Evolutionary conservation across 2,888 invertebrate genomes (phyloP).

Genomic region (Ariolimax columbianus): DNA sequence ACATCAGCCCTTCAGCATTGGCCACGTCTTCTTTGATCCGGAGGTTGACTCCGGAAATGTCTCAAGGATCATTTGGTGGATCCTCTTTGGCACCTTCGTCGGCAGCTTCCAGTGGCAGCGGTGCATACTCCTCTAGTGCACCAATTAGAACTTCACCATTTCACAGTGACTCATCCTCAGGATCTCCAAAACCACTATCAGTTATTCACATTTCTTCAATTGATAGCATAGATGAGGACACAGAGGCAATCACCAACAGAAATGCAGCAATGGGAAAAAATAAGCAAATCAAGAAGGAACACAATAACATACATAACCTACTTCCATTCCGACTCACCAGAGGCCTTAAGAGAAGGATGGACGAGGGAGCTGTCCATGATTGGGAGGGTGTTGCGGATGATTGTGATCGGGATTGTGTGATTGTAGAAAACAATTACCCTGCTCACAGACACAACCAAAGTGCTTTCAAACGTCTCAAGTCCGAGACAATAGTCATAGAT

Average conservation of each 20-base stretch:
- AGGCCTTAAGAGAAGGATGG: constrained; percentile 44
- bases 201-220: constrained; percentile 48
- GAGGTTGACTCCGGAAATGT: constrained; percentile 23
- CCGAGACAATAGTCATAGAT: constrained; percentile 50
- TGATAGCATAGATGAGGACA: constrained; percentile 36
- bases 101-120: constrained; percentile 25
- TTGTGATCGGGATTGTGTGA: constrained; percentile 49
- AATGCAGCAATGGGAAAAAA: not conserved
- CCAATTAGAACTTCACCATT: constrained; percentile 13
- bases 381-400: constrained; percentile 12
- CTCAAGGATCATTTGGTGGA: constrained; percentile 27
- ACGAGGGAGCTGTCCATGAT: not conserved
- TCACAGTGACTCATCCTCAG: not conserved
- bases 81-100: not conserved
- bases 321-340: constrained; percentile 39
- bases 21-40: constrained; percentile 23
- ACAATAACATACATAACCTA: constrained; percentile 6
- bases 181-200: constrained; percentile 2
- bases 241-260: not conserved
- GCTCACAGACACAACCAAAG: constrained; percentile 23
- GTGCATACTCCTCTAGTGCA: not conserved
- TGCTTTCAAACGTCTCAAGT: constrained; percentile 46
- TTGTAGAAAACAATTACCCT: constrained; percentile 46
- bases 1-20: constrained; percentile 52
- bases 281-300: not conserved